phyloP scores from a whole-genome alignment of 2,797 vertebrate species.

The Tympanoctomys barrerae region DNA sequence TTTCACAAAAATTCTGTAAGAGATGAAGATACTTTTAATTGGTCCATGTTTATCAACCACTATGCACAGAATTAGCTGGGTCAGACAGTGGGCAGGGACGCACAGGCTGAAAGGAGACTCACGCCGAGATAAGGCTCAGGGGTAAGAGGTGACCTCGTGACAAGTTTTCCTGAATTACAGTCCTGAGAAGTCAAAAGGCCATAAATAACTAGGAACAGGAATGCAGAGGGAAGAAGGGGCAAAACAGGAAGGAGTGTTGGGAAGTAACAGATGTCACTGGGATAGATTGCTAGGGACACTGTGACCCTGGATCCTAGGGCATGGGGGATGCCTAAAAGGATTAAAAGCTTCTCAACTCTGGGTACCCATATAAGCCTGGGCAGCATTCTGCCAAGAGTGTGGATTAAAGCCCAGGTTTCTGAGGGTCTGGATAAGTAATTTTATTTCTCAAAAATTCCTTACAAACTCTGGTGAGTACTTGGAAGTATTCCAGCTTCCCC shows the following conservation, averaged over 20 bases:
- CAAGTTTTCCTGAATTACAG: not conserved
- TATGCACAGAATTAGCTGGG: not conserved
- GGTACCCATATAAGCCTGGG: not conserved
- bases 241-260: not conserved
- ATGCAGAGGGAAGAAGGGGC: not conserved
- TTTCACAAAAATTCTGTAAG: not conserved
- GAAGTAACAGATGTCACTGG: not conserved
- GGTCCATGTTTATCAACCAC: not conserved
- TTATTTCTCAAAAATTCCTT: not conserved
- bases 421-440: not conserved
- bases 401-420: not conserved
- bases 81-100: not conserved
- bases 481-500: fast-evolving
- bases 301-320: not conserved
- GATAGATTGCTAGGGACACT: not conserved
- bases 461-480: not conserved
- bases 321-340: not conserved
- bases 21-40: not conserved
- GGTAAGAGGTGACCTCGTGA: not conserved
- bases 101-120: not conserved
- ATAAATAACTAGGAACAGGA: not conserved
- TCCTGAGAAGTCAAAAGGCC: not conserved
- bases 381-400: not conserved
- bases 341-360: not conserved
- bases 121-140: not conserved